Conservation (phyloP, 2,797 vertebrate species). For the Eutrigla gurnardus region DNA sequence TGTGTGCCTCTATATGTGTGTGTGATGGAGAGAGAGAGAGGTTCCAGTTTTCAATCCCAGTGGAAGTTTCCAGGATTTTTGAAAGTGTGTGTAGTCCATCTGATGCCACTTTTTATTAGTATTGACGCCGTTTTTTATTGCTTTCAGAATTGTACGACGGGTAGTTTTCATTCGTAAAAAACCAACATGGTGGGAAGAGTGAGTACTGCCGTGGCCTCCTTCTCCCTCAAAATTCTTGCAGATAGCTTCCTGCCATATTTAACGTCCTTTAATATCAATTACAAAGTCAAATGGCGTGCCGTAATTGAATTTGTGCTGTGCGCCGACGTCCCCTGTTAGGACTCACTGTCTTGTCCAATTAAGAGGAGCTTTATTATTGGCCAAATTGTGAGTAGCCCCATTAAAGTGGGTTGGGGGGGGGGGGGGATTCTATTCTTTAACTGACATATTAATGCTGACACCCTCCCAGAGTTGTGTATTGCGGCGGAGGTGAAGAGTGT, state of each 20-base stretch:
- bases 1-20: constrained; percentile 18
- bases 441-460: constrained; percentile 81
- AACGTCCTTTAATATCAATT: constrained; percentile 83
- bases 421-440: constrained; percentile 55
- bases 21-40: not conserved
- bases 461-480: constrained; percentile 43
- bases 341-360: constrained; percentile 85
- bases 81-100: not conserved
- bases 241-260: constrained; percentile 77
- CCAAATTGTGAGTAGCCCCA: constrained; percentile 66
- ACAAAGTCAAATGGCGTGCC: constrained; percentile 76
- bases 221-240: constrained; percentile 47
- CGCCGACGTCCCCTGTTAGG: constrained; percentile 77
- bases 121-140: not conserved
- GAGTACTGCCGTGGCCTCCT: not conserved
- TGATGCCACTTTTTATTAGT: constrained; percentile 1
- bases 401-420: constrained; percentile 48
- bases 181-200: not conserved
- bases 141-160: not conserved
- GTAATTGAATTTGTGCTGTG: constrained; percentile 79
- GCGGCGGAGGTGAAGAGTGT: constrained; percentile 54
- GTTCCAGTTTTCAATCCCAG: constrained; percentile 4
- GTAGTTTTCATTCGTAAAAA: not conserved
- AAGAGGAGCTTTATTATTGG: constrained; percentile 75
- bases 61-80: constrained; percentile 7